Evolutionary conservation across 2,113 vertebrate species (phyloP).

Genomic region (Chiloscyllium plagiosum): DNA sequence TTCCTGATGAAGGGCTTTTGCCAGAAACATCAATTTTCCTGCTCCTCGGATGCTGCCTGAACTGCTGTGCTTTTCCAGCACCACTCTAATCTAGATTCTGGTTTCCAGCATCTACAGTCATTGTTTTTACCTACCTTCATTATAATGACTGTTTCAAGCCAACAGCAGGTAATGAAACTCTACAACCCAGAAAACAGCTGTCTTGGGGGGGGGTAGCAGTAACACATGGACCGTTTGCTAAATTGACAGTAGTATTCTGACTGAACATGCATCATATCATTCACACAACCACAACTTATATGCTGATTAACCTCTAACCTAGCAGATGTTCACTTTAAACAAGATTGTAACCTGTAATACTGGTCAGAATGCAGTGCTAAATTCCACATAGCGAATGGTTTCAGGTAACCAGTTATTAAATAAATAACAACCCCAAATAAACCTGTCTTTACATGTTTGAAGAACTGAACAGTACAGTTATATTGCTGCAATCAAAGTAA

Average conservation of each 20-base stretch:
- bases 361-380: not conserved
- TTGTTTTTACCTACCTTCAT: constrained; percentile 25
- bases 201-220: constrained; percentile 39
- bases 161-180: constrained; percentile 48
- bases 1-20: too few species aligned
- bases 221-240: constrained; percentile 39
- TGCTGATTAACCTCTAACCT: not conserved
- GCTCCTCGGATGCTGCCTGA: too few species aligned
- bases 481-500: not conserved
- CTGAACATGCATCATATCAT: not conserved
- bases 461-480: not conserved
- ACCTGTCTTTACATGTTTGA: constrained; percentile 18
- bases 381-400: constrained; percentile 10
- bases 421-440: not conserved
- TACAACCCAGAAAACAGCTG: constrained; percentile 49
- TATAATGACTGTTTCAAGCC: constrained; percentile 55
- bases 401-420: constrained; percentile 24
- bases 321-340: constrained; percentile 13
- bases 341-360: not conserved
- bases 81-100: too few species aligned
- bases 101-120: too few species aligned
- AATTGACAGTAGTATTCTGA: constrained; percentile 48
- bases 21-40: too few species aligned
- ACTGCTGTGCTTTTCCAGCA: too few species aligned
- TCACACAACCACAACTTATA: not conserved